Base-by-base conservation (phyloP, 1,140 invertebrate species). In the Mamestra configurata region DNA sequence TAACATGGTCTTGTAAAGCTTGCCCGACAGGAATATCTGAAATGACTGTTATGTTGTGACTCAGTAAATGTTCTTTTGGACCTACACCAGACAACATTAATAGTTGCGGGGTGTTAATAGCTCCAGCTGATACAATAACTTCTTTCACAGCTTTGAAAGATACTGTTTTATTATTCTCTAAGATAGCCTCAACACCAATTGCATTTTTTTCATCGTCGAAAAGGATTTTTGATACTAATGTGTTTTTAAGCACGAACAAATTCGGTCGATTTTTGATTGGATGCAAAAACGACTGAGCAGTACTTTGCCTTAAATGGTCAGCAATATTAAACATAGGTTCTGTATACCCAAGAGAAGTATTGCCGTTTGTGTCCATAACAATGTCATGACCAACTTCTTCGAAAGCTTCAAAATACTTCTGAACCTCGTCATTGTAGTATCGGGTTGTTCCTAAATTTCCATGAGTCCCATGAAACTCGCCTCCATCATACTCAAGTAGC, bases 1-100 rank as follows among this genome's bases (percentile, higher is more conserved):
- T 98, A 1, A 59, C 11, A 53, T 72, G 43, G 18, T 72, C 70
- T 59, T 40, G 51, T 22, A 75, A 43, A 40, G 31, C 57, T 55
- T 75, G 46, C 1, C 71, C 71, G 0, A 75, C 71, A 35, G 71
- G 71, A 20, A 59, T n/a, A 75, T 59, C 53, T 0, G 35, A 59
- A 22, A 75, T 43, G 6, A 59, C 22, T 37, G 37, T 27, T 40
- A 59, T 75, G n/a, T 59, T 13, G 7, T 53, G 15, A 40, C 20
- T 43, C 40, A 18, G 15, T 43, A 59, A 59, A 22, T 75, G 72
- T 10, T 43, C 10, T 46, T 46, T 46, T 15, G 64, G 64, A 5
- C 64, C 40, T 13, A 68, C n/a, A 22, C 64, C 64, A 68, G 64
- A 68, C 8, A 46, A 27, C 64, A 68, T 68, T 13, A 68, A 18